Evolutionary conservation across 2,113 vertebrate genomes (phyloP).

Genomic region (Pomatorhinus ruficollis): DNA sequence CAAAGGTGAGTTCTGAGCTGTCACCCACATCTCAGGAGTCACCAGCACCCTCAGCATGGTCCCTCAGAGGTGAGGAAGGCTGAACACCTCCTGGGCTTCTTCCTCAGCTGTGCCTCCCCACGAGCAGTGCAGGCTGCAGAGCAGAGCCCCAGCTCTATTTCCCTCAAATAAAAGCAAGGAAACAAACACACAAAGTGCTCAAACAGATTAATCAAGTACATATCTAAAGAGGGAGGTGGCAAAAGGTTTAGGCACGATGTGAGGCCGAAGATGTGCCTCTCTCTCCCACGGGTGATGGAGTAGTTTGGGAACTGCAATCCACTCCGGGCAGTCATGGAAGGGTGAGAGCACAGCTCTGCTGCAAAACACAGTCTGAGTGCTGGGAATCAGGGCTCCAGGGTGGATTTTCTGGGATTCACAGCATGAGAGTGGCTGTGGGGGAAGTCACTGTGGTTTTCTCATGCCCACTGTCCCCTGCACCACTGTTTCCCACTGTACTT

Average conservation of each 20-base stretch:
- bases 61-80: background rate
- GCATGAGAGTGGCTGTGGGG: background rate
- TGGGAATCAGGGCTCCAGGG: background rate
- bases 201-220: background rate
- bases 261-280: background rate
- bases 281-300: background rate
- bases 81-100: background rate
- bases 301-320: background rate
- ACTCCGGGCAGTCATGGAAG: background rate
- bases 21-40: background rate
- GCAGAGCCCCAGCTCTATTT: background rate
- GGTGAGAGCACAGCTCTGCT: background rate
- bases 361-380: background rate
- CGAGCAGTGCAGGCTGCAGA: background rate
- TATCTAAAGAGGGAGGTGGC: background rate
- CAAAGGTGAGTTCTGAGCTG: background rate
- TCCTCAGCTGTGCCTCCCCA: background rate
- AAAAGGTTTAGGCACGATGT: background rate
- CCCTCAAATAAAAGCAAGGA: background rate
- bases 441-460: background rate
- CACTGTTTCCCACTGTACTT: rapidly evolving
- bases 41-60: rapidly evolving
- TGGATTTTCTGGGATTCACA: background rate
- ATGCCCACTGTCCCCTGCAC: background rate
- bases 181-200: background rate